These are phyloP conservation scores for Theonella swinhoei DNA, from an alignment of 37 sponge, comb jelly and placozoan genomes.

Conservation along the genomic window DNA sequence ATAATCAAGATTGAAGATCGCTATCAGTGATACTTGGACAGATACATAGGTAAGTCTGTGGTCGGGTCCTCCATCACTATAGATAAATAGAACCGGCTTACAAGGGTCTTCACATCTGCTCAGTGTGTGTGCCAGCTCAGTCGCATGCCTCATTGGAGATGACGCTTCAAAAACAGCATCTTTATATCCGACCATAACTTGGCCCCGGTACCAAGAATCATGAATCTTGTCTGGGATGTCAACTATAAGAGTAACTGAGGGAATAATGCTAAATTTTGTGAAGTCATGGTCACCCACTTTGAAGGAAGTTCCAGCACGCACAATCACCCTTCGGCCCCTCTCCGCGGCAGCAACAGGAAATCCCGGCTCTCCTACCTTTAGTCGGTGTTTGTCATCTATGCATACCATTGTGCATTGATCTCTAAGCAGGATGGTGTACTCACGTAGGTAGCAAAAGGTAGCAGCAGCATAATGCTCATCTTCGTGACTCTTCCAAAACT, in stretches of 20 bases:
- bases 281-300: too few relatives aligned
- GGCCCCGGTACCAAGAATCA: slow-evolving; percentile 42
- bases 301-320: too few relatives aligned
- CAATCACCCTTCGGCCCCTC: slow-evolving; percentile 22
- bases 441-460: slow-evolving; percentile 35
- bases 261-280: too few relatives aligned
- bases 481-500: slow-evolving; percentile 39
- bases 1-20: slow-evolving; percentile 15
- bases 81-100: slow-evolving; percentile 15
- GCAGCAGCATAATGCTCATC: slow-evolving; percentile 59
- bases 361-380: too few relatives aligned
- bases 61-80: slow-evolving; percentile 55
- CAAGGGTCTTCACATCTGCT: too few relatives aligned
- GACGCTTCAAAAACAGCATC: slow-evolving; percentile 61
- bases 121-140: slow-evolving; percentile 33
- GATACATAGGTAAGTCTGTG: slow-evolving; percentile 39
- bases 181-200: slow-evolving; percentile 43
- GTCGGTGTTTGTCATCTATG: too few relatives aligned
- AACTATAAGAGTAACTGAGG: slow-evolving; percentile 33
- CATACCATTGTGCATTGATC: slow-evolving; percentile 23
- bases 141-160: slow-evolving; percentile 50
- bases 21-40: slow-evolving; percentile 44
- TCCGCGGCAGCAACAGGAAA: slow-evolving; percentile 71
- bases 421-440: slow-evolving; percentile 19
- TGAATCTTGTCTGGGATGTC: slow-evolving; percentile 48